A percentile compares a stretch with the other conserved stretches of the same genome.
These are phyloP conservation scores for Drosophila kurseongensis DNA, from an alignment of 1,140 invertebrate species.

Conservation along the genomic window DNA sequence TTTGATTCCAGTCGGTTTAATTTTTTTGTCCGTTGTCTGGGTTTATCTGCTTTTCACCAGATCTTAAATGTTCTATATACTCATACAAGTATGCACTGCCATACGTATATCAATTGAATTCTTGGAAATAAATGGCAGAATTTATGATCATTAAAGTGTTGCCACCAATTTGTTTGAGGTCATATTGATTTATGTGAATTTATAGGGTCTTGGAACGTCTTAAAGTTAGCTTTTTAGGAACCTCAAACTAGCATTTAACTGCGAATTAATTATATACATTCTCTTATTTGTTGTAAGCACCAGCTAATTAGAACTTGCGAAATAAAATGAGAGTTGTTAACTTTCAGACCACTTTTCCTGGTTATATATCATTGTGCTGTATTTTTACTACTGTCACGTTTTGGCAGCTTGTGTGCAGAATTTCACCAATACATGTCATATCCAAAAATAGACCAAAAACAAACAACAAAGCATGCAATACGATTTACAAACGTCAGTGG, in stretches of 20 bases:
- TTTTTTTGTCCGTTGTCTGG: slow-evolving; percentile 29
- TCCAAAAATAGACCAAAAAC: slow-evolving; percentile 68
- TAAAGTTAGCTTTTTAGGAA: not conserved
- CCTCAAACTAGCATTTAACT: not conserved
- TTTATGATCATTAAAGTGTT: slow-evolving; percentile 21
- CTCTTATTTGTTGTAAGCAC: not conserved
- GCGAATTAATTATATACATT: not conserved
- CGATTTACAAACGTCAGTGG: slow-evolving; percentile 70
- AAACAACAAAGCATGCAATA: slow-evolving; percentile 70
- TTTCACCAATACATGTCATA: slow-evolving; percentile 67
- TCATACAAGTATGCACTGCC: not conserved
- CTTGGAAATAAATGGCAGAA: slow-evolving; percentile 3
- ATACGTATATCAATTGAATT: slow-evolving; percentile 17
- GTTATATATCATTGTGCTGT: slow-evolving; percentile 17
- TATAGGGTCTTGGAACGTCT: slow-evolving; percentile 2
- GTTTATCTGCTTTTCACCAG: slow-evolving; percentile 41
- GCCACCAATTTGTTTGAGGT: slow-evolving; percentile 28
- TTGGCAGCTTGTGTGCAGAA: slow-evolving; percentile 69
- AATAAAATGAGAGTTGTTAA: slow-evolving; percentile 7
- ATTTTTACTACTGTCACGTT: slow-evolving; percentile 66
- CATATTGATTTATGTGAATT: slow-evolving; percentile 20
- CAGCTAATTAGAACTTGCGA: slow-evolving; percentile 16
- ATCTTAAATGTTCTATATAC: slow-evolving; percentile 28
- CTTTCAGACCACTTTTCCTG: slow-evolving; percentile 2
- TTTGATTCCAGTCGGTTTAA: slow-evolving; percentile 2